Percentiles rank a stretch among this genome's conserved stretches.
Conservation (phyloP, 2,888 invertebrate genomes). For the Cerastis rubricosa region DNA sequence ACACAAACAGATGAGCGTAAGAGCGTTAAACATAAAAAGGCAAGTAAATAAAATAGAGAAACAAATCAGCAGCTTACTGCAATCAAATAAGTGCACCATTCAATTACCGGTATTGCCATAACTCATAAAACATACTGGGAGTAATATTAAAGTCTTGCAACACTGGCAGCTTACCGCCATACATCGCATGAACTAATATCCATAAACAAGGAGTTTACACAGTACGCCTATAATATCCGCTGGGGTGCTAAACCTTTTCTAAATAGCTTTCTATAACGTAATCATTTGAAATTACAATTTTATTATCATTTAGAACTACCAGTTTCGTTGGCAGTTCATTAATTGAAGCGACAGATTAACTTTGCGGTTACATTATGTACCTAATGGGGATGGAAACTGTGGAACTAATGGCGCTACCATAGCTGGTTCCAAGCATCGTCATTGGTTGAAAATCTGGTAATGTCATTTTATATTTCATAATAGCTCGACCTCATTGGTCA, state of each 20-base stretch:
- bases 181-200: conserved; percentile 43
- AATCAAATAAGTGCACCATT: conserved; percentile 44
- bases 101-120: conserved; percentile 40
- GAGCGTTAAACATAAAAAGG: background rate
- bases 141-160: conserved; percentile 41
- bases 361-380: background rate
- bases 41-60: background rate
- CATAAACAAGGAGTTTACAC: conserved; percentile 50
- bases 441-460: too few relatives aligned
- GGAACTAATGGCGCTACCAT: too few relatives aligned
- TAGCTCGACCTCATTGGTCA: too few relatives aligned
- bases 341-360: conserved; percentile 10
- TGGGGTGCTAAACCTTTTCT: conserved; percentile 40
- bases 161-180: conserved; percentile 38
- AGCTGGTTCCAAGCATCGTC: too few relatives aligned
- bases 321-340: conserved; percentile 3
- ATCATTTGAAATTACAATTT: conserved; percentile 53
- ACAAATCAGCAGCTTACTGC: conserved; percentile 11
- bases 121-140: conserved; percentile 39
- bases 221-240: conserved; percentile 53
- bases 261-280: conserved; percentile 42
- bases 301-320: conserved; percentile 17
- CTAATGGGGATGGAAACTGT: too few relatives aligned
- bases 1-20: background rate
- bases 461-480: too few relatives aligned